Evolutionary conservation across 2,113 vertebrate genomes (phyloP).

Genomic region (Ammodytes dubius): DNA sequence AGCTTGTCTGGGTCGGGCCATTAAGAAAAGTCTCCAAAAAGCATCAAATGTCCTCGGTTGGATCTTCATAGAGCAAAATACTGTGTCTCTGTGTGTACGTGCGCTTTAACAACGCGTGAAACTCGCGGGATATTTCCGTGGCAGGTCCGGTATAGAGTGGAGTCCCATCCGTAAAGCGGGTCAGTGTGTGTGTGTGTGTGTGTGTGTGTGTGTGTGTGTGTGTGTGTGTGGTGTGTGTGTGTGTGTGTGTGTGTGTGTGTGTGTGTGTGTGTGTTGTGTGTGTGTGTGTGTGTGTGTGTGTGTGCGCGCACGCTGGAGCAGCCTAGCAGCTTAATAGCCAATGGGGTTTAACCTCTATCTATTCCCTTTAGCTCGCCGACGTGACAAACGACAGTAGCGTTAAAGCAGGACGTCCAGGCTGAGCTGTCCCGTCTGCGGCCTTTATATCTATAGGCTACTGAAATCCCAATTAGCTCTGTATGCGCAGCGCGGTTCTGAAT

Average conservation of each 20-base stretch:
- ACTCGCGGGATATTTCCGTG: constrained; percentile 10
- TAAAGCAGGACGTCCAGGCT: constrained; percentile 22
- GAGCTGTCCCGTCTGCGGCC: constrained; percentile 61
- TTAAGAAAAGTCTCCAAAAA: constrained; percentile 36
- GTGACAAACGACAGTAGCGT: neutral
- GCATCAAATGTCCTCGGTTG: constrained; percentile 25
- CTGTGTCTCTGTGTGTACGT: neutral
- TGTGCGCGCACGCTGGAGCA: constrained; percentile 32
- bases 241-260: no score
- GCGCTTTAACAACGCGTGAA: neutral
- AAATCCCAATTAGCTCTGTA: constrained; percentile 50
- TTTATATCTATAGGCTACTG: constrained; percentile 63
- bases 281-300: neutral
- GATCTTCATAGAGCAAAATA: neutral
- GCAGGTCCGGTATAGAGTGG: neutral
- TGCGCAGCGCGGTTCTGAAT: constrained; percentile 52
- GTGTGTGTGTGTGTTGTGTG: neutral
- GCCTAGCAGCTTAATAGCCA: neutral
- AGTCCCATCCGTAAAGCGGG: constrained; percentile 50
- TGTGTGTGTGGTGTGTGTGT: constrained; percentile 1
- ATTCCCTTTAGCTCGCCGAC: constrained; percentile 28
- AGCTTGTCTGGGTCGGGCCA: constrained; percentile 28
- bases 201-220: neutral
- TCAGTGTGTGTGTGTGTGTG: constrained; percentile 15
- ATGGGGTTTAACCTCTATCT: constrained; percentile 10